phyloP scores from a whole-genome alignment of 2,888 invertebrate species.

The Apamea crenata region DNA sequence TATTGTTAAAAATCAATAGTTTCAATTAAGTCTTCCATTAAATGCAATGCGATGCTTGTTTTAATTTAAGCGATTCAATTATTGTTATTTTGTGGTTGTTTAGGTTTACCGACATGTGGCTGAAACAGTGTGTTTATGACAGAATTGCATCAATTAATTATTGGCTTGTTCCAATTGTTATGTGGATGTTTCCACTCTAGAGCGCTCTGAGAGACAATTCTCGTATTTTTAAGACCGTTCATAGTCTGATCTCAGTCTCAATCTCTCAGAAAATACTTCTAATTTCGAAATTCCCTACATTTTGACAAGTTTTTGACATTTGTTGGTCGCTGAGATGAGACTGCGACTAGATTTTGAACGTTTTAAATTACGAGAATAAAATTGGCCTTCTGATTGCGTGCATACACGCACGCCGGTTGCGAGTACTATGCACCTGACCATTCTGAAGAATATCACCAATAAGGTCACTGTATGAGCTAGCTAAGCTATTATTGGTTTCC shows the following conservation, averaged over 20 bases:
- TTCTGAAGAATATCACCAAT: background rate
- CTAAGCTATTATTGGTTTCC: background rate
- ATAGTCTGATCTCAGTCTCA: no score
- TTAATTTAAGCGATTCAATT: slow-evolving; percentile 20
- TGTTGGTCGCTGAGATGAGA: no score
- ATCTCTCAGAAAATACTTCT: no score
- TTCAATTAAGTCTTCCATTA: slow-evolving; percentile 64
- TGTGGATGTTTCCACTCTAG: background rate
- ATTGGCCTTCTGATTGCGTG: no score
- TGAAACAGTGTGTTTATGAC: slow-evolving; percentile 13
- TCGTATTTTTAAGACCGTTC: no score
- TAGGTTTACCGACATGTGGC: background rate
- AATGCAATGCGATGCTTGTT: slow-evolving; percentile 51
- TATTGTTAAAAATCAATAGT: slow-evolving; percentile 30
- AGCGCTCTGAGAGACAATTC: no score
- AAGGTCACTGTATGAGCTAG: background rate
- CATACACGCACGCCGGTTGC: no score
- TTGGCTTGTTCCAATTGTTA: background rate
- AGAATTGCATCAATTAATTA: slow-evolving; percentile 8
- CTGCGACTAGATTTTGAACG: no score
- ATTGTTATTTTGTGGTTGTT: slow-evolving; percentile 30
- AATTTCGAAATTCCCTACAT: no score
- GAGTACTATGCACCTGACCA: background rate
- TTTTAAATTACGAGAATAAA: no score
- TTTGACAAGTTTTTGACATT: no score